Conservation (phyloP, 2,113 vertebrate genomes). For the Boulengeromyrus knoepffleri region DNA sequence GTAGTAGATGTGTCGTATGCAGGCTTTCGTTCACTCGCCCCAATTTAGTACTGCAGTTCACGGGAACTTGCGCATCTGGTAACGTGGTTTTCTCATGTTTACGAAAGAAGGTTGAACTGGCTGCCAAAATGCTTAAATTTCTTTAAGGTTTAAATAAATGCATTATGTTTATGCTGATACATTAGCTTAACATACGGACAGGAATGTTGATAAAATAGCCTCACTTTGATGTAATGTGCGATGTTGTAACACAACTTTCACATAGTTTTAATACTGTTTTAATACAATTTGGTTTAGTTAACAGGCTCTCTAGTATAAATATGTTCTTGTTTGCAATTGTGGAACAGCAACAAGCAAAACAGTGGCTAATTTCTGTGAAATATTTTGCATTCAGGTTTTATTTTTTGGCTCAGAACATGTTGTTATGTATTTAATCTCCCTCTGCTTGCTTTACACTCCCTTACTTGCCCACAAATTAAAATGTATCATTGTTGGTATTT, state of each 20-base stretch:
- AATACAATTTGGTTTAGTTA: background rate
- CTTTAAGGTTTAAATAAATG: background rate
- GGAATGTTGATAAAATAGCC: background rate
- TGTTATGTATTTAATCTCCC: background rate
- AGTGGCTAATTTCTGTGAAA: background rate
- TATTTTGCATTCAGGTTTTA: background rate
- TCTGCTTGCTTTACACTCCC: background rate
- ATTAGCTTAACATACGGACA: background rate
- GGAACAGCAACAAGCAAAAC: background rate
- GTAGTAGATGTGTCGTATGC: background rate
- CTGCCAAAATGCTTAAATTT: background rate
- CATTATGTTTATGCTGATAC: background rate
- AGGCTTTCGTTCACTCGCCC: background rate
- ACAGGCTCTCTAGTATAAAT: background rate
- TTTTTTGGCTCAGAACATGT: background rate
- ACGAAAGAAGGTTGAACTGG: background rate
- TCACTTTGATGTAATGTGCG: background rate
- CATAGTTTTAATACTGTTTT: background rate
- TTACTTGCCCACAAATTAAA: background rate
- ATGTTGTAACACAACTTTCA: background rate
- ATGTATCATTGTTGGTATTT: background rate
- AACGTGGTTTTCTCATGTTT: background rate
- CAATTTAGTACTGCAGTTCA: background rate
- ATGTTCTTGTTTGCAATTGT: background rate
- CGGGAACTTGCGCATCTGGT: background rate